Base-by-base conservation (phyloP, 2,797 vertebrate species). In the Danio kyathit region DNA sequence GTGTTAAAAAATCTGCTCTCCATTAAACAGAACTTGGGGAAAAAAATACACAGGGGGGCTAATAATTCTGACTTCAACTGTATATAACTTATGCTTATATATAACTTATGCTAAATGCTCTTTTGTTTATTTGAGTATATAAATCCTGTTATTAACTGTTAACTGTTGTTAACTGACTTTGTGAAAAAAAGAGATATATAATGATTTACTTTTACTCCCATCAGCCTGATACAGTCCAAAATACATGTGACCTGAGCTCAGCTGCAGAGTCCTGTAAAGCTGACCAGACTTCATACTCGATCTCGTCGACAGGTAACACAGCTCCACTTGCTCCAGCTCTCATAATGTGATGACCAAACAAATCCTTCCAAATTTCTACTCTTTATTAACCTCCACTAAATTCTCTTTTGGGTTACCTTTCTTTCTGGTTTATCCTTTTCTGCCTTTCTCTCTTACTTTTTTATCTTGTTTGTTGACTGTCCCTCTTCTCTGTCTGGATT, bases 261-360 rank as follows among this genome's bases (percentile, higher is more conserved):
- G 66, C 76, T 19, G 41, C 66, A 2, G 79, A 82, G 29, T 83
- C 78, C 40, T 46, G 63, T 66, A 82, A 63, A 13, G 44, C 76
- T 21, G 82, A 86, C 77, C 38, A 82, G 29, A 85, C 89, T 5
- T 91, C 92, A 29, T 86, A 85, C 81, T 93, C 90, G 13, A 88
- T 91, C 48, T 88, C 90, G 1, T 48, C 90, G 74, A 77, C 92
- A 85, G 94, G 94, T 95, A 92, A 76, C 91, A 89, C 75, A 73
- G 57, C 41, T 48, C 1, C 59, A 64, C 64, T 60, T 75, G 40
- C 69, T 61, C 57, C 44, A 76, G 11, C 43, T 70, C 29, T 79
- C 43, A 14, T 61, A 56, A 43, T 44, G 21, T n/a, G 17, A 77
- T n/a, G 51, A 63, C 52, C 40, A 44, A 19, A 14, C 40, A 0